Evolutionary conservation across 2,113 vertebrate species (phyloP).

Genomic region (Bambusicola thoracicus): DNA sequence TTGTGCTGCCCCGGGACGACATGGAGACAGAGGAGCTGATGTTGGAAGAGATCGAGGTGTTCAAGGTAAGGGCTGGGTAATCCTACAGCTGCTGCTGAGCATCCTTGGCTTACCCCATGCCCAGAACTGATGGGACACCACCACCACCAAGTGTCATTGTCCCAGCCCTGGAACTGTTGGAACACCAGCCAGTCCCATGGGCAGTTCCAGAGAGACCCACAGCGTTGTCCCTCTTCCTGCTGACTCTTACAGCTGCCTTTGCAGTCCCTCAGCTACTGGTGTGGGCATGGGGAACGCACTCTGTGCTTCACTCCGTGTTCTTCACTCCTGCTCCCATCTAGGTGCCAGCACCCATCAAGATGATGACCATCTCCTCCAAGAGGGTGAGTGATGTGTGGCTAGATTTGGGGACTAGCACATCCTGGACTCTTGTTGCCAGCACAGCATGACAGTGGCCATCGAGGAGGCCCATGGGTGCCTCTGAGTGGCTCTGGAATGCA

Average conservation of each 20-base stretch:
- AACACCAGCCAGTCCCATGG: not conserved
- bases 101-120: not conserved
- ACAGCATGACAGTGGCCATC: not conserved
- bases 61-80: conserved; percentile 83
- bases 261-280: not conserved
- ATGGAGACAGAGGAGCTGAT: conserved; percentile 95
- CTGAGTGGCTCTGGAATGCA: no score
- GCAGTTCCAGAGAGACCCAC: not conserved
- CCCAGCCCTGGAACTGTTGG: not conserved
- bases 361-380: conserved; percentile 98
- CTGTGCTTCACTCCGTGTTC: not conserved
- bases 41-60: conserved; percentile 96
- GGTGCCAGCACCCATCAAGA: conserved; percentile 92
- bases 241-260: not conserved
- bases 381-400: conserved; percentile 78
- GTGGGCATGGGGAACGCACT: not conserved
- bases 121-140: not conserved
- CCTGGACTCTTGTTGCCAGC: accelerated
- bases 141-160: not conserved
- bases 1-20: conserved; percentile 95
- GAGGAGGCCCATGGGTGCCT: accelerated
- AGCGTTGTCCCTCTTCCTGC: not conserved
- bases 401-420: not conserved
- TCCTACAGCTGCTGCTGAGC: not conserved
- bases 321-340: conserved; percentile 56